Base-by-base conservation (phyloP, 2,888 invertebrate species). In the Cepaea hortensis region DNA sequence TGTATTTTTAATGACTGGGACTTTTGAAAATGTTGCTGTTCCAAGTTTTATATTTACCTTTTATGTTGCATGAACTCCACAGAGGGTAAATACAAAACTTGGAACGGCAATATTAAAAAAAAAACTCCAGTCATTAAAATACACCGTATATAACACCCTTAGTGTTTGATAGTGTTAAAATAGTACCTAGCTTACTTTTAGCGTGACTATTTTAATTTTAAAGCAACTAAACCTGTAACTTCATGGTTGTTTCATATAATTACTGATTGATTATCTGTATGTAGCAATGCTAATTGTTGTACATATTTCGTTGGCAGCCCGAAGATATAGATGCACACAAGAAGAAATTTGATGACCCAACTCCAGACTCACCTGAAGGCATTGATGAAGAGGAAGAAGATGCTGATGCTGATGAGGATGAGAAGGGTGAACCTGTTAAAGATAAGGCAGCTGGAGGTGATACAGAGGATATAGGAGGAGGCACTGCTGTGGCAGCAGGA, bases 311-410 rank as follows among this genome's bases (percentile, higher is more conserved):
- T 11, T 46, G 68, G 35, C 86, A 86, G 86, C 83, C 86, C 7
- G 86, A 86, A 46, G 86, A 86, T 79, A 86, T 86, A 70, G 86
- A 83, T 83, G 86, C 86, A 15, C 83, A 86, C 81, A 82, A 76
- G 70, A 86, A 86, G 79, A 86, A 86, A 35, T 86, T 83, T 86
- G 86, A 86, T 86, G 86, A 86, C 55, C 77, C 79, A 18, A 65
- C 86, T n/a, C 86, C 86, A 82, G 86, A 86, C 70, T 55, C 68
- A 3, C 65, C 65, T 70, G 85, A 80, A 46, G 77, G 20, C 20
- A 81, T 65, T 46, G 81, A 81, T 5, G 70, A 81, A 68, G 81
- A 68, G 46, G 72, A 86, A 50, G 81, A 82, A 7, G 86, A 82
- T 65, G 85, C 50, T 18, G 68, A 23, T 46, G 81, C 50, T 15